These are phyloP conservation scores for Liparis tanakae DNA, from an alignment of 2,797 vertebrate species.

Conservation along the genomic window DNA sequence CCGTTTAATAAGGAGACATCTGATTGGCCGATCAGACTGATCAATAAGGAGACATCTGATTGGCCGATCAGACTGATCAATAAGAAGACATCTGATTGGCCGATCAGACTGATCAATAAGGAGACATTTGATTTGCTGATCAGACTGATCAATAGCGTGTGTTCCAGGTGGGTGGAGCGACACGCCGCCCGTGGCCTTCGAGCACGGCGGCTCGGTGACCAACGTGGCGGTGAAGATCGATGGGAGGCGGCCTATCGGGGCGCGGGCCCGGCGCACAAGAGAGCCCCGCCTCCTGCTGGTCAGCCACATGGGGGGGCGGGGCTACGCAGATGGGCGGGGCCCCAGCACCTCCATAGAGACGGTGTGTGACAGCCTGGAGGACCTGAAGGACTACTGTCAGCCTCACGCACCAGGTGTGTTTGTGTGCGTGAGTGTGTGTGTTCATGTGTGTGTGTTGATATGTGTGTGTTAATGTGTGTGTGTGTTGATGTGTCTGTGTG, in stretches of 20 bases:
- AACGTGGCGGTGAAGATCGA: constrained; percentile 89
- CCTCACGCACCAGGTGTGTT: constrained; percentile 90
- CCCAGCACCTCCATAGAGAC: constrained; percentile 69
- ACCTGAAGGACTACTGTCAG: constrained; percentile 91
- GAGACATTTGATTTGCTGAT: no score
- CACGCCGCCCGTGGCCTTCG: constrained; percentile 94
- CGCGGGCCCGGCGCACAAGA: constrained; percentile 84
- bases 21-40: no score
- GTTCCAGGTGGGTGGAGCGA: constrained; percentile 93
- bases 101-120: no score
- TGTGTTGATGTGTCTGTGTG: constrained; percentile 90
- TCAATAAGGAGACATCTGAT: no score
- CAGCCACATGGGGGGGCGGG: constrained; percentile 67
- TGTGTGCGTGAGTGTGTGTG: constrained; percentile 38
- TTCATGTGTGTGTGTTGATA: constrained; percentile 83
- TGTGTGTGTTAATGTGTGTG: constrained; percentile 64
- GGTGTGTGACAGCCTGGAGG: constrained; percentile 82
- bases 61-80: no score
- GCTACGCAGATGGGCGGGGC: constrained; percentile 61
- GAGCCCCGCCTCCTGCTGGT: constrained; percentile 85
- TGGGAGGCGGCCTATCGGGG: constrained; percentile 87
- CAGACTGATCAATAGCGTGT: neutral
- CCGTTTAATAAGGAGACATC: no score
- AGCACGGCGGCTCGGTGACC: constrained; percentile 91
- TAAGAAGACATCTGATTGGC: no score